These are phyloP conservation scores for Sciurus vulgaris DNA, from an alignment of 2,797 vertebrate species.

Conservation along the genomic window DNA sequence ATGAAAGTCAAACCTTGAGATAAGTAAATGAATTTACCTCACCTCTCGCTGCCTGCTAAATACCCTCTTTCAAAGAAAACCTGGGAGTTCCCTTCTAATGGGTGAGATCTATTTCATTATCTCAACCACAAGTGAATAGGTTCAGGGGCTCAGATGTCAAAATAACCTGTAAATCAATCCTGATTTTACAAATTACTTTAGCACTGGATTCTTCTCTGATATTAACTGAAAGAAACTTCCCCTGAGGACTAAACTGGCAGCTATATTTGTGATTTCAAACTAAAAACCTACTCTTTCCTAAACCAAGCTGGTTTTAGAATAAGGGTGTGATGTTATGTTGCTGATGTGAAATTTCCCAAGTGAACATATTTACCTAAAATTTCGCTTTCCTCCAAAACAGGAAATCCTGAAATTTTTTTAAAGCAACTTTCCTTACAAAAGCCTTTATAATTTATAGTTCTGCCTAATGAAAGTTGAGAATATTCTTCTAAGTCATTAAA, in stretches of 20 bases:
- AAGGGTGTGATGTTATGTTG: not conserved
- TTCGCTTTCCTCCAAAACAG: constrained; percentile 40
- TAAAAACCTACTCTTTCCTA: constrained; percentile 35
- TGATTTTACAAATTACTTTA: constrained; percentile 38
- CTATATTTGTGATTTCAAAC: not conserved
- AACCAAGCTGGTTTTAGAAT: not conserved
- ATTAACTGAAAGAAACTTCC: constrained; percentile 25
- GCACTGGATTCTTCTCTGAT: constrained; percentile 18
- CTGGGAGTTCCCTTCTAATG: not conserved
- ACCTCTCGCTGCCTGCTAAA: not conserved
- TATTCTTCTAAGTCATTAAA: constrained; percentile 60
- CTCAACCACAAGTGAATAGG: not conserved
- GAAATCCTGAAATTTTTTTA: constrained; percentile 36
- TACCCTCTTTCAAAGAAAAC: not conserved
- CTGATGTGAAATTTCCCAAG: not conserved
- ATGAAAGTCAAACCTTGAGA: not conserved
- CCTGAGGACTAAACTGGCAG: not conserved
- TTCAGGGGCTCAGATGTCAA: not conserved
- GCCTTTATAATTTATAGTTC: not conserved
- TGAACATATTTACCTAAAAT: not conserved
- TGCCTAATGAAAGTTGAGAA: constrained; percentile 41
- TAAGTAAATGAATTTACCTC: constrained; percentile 42
- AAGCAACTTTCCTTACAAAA: constrained; percentile 57
- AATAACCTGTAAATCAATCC: not conserved
- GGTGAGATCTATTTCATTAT: constrained; percentile 21